Base-by-base conservation (phyloP, 2,888 invertebrate genomes). In the Amphiduros pacificus region DNA sequence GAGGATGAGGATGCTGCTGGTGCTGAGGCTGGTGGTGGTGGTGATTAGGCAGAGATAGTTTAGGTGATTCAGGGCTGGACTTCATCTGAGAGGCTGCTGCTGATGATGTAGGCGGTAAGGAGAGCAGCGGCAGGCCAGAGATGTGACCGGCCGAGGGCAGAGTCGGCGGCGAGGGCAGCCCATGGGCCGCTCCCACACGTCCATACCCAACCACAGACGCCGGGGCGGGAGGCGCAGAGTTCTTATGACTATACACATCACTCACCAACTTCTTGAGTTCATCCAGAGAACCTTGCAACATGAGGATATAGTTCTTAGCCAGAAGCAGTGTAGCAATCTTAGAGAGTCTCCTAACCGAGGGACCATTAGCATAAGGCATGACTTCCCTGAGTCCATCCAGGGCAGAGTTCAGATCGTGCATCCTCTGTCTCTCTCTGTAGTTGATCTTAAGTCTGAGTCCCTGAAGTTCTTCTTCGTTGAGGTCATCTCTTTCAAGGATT, bases 401-500 rank as follows among this genome's bases (percentile, higher is more conserved):
- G 2, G 82, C 82, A 2, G 82, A 77, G 69, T 84, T 84, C 58
- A 84, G 70, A 64, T 84, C 84, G 72, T 84, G 84, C 84, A 84
- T 84, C 41, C 84, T 69, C 64, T 78, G 73, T 32, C 84, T 73
- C 69, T 84, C 84, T 22, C 84, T 73, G 32, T 81, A 78, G 73
- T 84, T 84, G 31, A 84, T 82, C 66, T 83, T 82, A 31, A 79
- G 68, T 48, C 79, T 64, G 17, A 78, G 67, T 17, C 72, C 72
- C 61, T 79, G 77, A 22, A 77, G 51, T 55, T 77, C 77, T 3
- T 55, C 58, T 55, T 78, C 77, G 31, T 51, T 56, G 3, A 63
- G 51, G 50, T 61, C n/a, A n/a, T n/a, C n/a, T n/a, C n/a, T n/a
- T n/a, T n/a, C n/a, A n/a, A n/a, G n/a, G n/a, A n/a, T n/a, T n/a